A percentile compares a stretch with the other conserved stretches of the same genome.
Evolutionary conservation across 2,888 invertebrate genomes (phyloP).

Genomic region (Taenaris catops): DNA sequence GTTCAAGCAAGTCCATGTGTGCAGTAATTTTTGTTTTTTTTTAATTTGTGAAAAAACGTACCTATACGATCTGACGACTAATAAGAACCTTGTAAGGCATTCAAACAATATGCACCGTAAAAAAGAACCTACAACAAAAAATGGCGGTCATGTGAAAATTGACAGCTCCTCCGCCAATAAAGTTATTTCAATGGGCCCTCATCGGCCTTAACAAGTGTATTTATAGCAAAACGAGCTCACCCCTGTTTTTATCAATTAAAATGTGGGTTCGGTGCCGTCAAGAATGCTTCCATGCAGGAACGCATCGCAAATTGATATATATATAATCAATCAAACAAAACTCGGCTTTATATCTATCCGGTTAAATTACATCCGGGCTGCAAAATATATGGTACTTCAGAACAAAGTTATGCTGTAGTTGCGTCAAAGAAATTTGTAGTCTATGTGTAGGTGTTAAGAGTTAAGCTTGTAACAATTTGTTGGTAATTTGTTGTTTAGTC

Average conservation of each 20-base stretch:
- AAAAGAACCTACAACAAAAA: constrained; percentile 11
- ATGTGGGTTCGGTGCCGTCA: constrained; percentile 34
- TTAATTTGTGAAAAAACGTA: too few species aligned
- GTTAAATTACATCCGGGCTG: constrained; percentile 22
- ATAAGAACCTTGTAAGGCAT: too few species aligned
- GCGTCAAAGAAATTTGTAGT: constrained; percentile 45
- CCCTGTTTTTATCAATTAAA: constrained; percentile 58
- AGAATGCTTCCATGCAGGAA: constrained; percentile 30
- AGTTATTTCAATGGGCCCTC: constrained; percentile 26
- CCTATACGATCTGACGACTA: too few species aligned
- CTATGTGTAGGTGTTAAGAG: constrained; percentile 41
- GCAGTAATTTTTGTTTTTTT: too few species aligned
- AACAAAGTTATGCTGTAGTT: constrained; percentile 28
- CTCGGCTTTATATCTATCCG: constrained; percentile 17
- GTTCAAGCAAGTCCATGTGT: too few species aligned
- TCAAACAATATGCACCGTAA: too few species aligned
- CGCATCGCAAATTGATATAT: constrained; percentile 15
- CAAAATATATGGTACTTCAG: constrained; percentile 7
- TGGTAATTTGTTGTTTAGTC: constrained; percentile 30
- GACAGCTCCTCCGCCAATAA: constrained; percentile 25
- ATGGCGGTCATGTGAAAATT: constrained; percentile 12
- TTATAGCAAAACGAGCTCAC: constrained; percentile 35
- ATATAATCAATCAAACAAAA: constrained; percentile 17
- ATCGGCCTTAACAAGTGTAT: constrained; percentile 29
- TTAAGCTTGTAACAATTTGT: constrained; percentile 37